phyloP scores from a whole-genome alignment of 1,140 invertebrate genomes.

The Lepidostoma basale region DNA sequence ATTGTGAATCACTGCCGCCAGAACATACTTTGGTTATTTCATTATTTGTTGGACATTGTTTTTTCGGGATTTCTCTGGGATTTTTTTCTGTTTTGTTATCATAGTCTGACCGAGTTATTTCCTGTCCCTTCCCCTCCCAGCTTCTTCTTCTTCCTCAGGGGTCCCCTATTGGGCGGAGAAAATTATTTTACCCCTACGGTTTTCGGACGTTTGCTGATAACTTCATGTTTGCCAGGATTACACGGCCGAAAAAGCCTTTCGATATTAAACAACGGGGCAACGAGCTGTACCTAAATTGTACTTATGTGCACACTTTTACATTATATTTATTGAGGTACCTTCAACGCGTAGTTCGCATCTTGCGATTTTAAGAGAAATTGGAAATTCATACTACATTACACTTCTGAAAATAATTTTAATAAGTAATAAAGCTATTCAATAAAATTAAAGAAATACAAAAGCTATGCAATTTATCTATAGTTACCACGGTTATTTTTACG shows the following conservation, averaged over 20 bases:
- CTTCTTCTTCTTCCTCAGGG: not conserved
- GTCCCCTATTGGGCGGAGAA: slow-evolving; percentile 2
- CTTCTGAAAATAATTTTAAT: no score
- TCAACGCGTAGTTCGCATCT: no score
- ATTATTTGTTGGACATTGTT: not conserved
- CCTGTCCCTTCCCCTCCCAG: not conserved
- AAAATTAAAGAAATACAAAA: no score
- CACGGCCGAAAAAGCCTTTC: not conserved
- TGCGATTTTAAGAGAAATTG: no score
- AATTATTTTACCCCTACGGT: slow-evolving; percentile 21
- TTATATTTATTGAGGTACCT: no score
- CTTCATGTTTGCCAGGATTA: not conserved
- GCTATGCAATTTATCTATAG: no score
- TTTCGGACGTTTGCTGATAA: not conserved
- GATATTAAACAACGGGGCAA: slow-evolving; percentile 5
- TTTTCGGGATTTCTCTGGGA: not conserved
- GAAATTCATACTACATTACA: no score
- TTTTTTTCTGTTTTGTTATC: slow-evolving; percentile 16
- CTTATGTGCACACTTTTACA: no score
- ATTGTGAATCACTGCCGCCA: not conserved
- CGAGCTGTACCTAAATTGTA: no score
- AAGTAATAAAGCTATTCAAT: no score
- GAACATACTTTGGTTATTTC: not conserved
- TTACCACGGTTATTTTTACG: no score
- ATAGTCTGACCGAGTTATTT: slow-evolving; percentile 23